phyloP scores from a whole-genome alignment of 2,888 invertebrate genomes.

The Atrina japonica region DNA sequence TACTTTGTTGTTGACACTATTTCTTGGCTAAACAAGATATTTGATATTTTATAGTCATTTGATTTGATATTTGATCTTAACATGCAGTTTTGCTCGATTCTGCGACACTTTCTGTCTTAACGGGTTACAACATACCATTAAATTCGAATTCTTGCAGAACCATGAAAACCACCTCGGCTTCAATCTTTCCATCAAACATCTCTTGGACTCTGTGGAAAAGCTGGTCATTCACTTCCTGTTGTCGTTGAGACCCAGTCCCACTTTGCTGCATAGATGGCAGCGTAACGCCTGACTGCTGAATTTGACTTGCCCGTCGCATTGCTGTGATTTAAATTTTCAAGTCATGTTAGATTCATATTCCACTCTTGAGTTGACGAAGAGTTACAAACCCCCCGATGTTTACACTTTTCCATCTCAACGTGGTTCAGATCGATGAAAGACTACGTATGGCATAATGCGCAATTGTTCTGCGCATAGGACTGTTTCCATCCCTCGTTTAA shows the following conservation, averaged over 20 bases:
- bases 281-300: neutral
- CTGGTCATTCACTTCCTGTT: constrained; percentile 31
- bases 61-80: too few relatives aligned
- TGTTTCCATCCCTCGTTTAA: constrained; percentile 1
- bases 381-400: too few relatives aligned
- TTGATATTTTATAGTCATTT: too few relatives aligned
- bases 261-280: neutral
- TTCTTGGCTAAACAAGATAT: too few relatives aligned
- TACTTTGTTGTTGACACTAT: too few relatives aligned
- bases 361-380: too few relatives aligned
- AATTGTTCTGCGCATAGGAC: constrained; percentile 15
- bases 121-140: constrained; percentile 68
- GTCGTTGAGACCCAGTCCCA: neutral
- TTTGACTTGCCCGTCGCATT: constrained; percentile 7
- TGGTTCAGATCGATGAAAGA: constrained; percentile 16
- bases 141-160: constrained; percentile 70
- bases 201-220: constrained; percentile 65
- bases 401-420: constrained; percentile 24
- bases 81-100: too few relatives aligned
- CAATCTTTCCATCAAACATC: constrained; percentile 72
- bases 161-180: constrained; percentile 72
- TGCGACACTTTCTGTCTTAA: neutral
- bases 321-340: too few relatives aligned
- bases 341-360: too few relatives aligned
- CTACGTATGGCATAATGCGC: constrained; percentile 16